Percentiles rank a stretch among this genome's conserved stretches.
phyloP scores from a whole-genome alignment of 2,888 invertebrate genomes.

The Lasioglossum vierecki region DNA sequence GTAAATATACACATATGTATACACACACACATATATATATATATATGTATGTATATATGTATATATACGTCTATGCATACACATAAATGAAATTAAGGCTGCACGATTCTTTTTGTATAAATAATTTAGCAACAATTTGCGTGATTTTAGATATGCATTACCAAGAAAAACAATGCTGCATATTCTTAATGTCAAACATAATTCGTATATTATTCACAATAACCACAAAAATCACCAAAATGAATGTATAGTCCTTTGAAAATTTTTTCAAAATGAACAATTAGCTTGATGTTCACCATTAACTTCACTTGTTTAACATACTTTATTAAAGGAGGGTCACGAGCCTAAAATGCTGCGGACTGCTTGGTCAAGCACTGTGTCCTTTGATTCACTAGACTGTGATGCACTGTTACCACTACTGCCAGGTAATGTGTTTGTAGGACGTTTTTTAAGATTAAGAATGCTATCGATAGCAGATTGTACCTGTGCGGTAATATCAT shows the following conservation, averaged over 20 bases:
- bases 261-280: conserved; percentile 56
- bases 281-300: conserved; percentile 68
- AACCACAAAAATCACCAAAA: conserved; percentile 57
- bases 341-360: conserved; percentile 83
- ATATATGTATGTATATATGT: too few species aligned
- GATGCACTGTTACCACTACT: conserved; percentile 68
- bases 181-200: conserved; percentile 62
- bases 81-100: conserved; percentile 57
- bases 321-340: conserved; percentile 83
- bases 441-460: conserved; percentile 87
- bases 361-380: conserved; percentile 82
- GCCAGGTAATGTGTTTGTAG: conserved; percentile 71
- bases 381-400: conserved; percentile 78
- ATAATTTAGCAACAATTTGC: conserved; percentile 66
- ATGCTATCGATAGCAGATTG: conserved; percentile 93
- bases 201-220: conserved; percentile 51
- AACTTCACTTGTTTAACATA: conserved; percentile 79
- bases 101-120: conserved; percentile 60
- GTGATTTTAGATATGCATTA: conserved; percentile 55
- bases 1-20: not conserved
- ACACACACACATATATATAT: not conserved
- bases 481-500: conserved; percentile 90
- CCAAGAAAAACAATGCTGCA: conserved; percentile 47
- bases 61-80: not conserved
- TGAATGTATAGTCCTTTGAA: conserved; percentile 50